Base-by-base conservation (phyloP, 2,113 vertebrate genomes). In the Saccopteryx bilineata region DNA sequence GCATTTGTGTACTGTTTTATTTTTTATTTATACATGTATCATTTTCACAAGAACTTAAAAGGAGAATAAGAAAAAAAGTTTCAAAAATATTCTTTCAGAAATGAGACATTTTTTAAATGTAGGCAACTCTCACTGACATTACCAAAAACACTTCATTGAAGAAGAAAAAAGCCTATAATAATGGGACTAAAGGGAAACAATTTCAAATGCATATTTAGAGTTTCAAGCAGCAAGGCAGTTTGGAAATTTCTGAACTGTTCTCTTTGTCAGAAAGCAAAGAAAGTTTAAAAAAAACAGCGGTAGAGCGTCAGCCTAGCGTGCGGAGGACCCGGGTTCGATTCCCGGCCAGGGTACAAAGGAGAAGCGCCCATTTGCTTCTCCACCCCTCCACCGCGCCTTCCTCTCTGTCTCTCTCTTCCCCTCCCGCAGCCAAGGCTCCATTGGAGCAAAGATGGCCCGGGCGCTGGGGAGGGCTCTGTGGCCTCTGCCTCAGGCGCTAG, bases 11-110 rank as follows among this genome's bases (percentile, higher is more conserved):
- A 46, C n/a, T 72, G 14, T 66, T 86, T 75, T 79, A 78, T 78
- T 93, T 95, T 80, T 87, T 74, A 96, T 65, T 11, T 90, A 79
- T 11, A 19, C 7, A 11, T 15, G 31, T 71, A 66, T 66, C 60
- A 80, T 84, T 94, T 88, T 93, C 33, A 85, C 7, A 85, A 93
- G 93, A 91, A 75, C 13, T 58, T 75, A 69, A 87, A 92, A 82
- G 24, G 11, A 52, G 17, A 69, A 81, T 82, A 71, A 61, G 31
- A 33, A 79, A 82, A 50, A 65, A 61, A 87, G 24, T 69, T 89
- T 93, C 24, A 84, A 63, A 80, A 95, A 84, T 58, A 88, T 72
- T 71, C 71, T 86, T 52, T 66, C 48, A 61, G 28, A 31, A 48
- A 91, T 61, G 65, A 69, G 72, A 58, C 78, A 66, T n/a, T 93